phyloP scores from a whole-genome alignment of 2,113 vertebrate species.

The Hippoglossus stenolepis region DNA sequence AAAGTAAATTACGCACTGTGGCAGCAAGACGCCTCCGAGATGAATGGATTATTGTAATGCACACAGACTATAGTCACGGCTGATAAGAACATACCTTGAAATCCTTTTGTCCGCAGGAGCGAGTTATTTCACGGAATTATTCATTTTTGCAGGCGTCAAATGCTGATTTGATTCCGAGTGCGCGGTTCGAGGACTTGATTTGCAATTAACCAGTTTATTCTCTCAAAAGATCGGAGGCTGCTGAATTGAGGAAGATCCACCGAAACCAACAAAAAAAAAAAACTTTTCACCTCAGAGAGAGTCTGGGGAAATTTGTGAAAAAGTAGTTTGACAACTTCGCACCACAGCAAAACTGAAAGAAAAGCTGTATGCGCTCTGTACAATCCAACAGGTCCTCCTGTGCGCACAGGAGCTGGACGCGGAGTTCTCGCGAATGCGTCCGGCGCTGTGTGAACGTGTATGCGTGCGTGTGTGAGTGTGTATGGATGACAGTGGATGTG shows the following conservation, averaged over 20 bases:
- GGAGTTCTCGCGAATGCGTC: slow-evolving; percentile 32
- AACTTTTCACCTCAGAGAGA: slow-evolving; percentile 18
- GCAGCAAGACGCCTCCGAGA: background rate
- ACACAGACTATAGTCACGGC: background rate
- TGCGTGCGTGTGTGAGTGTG: slow-evolving; percentile 19
- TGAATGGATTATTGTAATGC: slow-evolving; percentile 38
- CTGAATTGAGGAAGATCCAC: slow-evolving; percentile 3
- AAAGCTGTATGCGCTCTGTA: background rate
- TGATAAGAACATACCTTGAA: slow-evolving; percentile 67
- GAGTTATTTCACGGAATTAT: slow-evolving; percentile 58
- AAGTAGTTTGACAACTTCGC: slow-evolving; percentile 12
- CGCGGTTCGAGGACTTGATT: slow-evolving; percentile 1
- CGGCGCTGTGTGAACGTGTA: slow-evolving; percentile 19
- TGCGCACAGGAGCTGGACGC: background rate
- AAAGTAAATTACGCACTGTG: slow-evolving; percentile 28
- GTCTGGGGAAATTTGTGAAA: background rate
- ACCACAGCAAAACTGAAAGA: background rate
- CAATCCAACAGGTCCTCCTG: slow-evolving; percentile 42
- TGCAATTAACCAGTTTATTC: slow-evolving; percentile 35
- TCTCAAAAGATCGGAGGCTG: slow-evolving; percentile 30
- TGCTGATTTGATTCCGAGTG: slow-evolving; percentile 51
- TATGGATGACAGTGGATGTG: slow-evolving; percentile 29
- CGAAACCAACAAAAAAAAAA: background rate
- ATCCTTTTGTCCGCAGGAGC: slow-evolving; percentile 41
- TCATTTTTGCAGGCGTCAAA: slow-evolving; percentile 57